These are phyloP conservation scores for Calyptommatus sinebrachiatus DNA, from an alignment of 2,113 vertebrate species.

Conservation along the genomic window DNA sequence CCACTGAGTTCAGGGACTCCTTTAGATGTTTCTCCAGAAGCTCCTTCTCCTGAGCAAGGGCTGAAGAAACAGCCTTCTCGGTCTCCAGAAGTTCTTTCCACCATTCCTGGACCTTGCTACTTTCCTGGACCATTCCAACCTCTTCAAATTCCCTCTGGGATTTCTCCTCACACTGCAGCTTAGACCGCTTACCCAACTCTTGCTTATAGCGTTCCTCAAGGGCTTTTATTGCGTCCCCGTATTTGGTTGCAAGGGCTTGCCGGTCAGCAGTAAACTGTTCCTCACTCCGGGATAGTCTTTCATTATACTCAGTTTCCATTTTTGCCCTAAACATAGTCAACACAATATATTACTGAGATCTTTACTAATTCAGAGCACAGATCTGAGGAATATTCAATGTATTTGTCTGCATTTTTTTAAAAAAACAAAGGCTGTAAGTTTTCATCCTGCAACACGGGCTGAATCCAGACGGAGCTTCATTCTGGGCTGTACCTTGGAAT, in stretches of 20 bases:
- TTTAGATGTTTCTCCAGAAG: conserved; percentile 71
- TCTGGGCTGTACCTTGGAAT: too few species aligned
- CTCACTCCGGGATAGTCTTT: conserved; percentile 80
- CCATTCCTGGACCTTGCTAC: conserved; percentile 56
- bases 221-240: conserved; percentile 67
- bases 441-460: too few species aligned
- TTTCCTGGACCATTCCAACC: conserved; percentile 71
- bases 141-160: conserved; percentile 79
- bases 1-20: conserved; percentile 68
- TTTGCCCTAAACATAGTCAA: conserved; percentile 85
- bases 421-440: not conserved
- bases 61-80: conserved; percentile 59
- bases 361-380: conserved; percentile 38
- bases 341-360: conserved; percentile 71
- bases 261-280: conserved; percentile 76
- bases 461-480: too few species aligned
- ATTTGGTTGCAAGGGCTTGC: conserved; percentile 71
- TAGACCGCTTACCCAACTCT: conserved; percentile 70
- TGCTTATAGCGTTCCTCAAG: conserved; percentile 73
- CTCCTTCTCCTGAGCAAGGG: conserved; percentile 67
- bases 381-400: conserved; percentile 7
- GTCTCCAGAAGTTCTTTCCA: conserved; percentile 65
- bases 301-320: conserved; percentile 81
- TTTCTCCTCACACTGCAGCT: conserved; percentile 71
- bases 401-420: not conserved